Conservation (phyloP, 2,888 invertebrate genomes). For the Drosophila robusta region DNA sequence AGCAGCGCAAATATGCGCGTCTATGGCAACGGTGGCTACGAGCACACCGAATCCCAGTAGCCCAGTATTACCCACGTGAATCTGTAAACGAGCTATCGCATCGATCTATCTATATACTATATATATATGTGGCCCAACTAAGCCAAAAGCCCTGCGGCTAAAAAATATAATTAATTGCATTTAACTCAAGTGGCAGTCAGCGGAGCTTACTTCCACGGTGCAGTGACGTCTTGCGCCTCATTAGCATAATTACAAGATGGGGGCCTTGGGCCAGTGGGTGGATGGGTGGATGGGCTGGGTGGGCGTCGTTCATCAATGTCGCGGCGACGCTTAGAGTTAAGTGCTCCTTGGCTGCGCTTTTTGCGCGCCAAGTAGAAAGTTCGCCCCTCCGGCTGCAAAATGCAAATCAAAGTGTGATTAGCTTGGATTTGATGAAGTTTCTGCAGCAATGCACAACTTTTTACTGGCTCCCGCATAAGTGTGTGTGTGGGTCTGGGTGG, state of each 20-base stretch:
- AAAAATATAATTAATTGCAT: constrained; percentile 76
- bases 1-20: constrained; percentile 53
- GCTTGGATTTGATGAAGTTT: constrained; percentile 75
- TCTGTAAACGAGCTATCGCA: constrained; percentile 9
- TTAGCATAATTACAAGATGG: constrained; percentile 74
- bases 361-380: constrained; percentile 44
- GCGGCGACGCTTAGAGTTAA: constrained; percentile 63
- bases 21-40: constrained; percentile 75
- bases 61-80: constrained; percentile 14
- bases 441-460: constrained; percentile 72
- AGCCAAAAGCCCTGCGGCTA: constrained; percentile 36
- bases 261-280: not conserved
- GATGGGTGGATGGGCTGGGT: not conserved
- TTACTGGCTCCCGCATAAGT: constrained; percentile 19
- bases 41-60: constrained; percentile 57
- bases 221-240: constrained; percentile 59
- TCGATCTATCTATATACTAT: constrained; percentile 8
- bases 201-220: constrained; percentile 61
- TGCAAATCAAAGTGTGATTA: constrained; percentile 80
- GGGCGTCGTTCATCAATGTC: constrained; percentile 73
- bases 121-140: constrained; percentile 23
- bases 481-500: constrained; percentile 1
- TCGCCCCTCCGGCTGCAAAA: constrained; percentile 57
- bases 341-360: constrained; percentile 67
- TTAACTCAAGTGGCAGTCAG: constrained; percentile 63